phyloP scores from a whole-genome alignment of 2,888 invertebrate genomes.

The Pristionchus japonicus region DNA sequence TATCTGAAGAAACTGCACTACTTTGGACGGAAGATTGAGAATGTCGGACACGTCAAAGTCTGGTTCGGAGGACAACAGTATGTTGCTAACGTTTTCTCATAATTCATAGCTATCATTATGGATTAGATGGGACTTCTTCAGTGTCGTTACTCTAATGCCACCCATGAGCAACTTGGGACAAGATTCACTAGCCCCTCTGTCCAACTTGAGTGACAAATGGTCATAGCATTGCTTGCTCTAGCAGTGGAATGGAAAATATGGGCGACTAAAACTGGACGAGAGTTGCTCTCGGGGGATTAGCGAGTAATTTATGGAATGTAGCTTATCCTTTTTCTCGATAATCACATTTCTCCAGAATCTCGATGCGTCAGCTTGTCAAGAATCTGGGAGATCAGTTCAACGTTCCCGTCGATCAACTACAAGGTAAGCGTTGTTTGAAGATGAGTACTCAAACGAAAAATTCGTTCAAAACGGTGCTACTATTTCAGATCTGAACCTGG shows the following conservation, averaged over 20 bases:
- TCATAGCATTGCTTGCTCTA: not conserved
- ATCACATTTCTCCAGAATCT: slow-evolving; percentile 59
- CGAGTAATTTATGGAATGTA: not conserved
- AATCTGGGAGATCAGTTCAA: slow-evolving; percentile 74
- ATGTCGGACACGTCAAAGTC: slow-evolving; percentile 70
- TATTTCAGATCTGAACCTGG: slow-evolving; percentile 63
- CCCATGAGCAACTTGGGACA: not conserved
- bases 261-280: not conserved
- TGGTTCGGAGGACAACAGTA: slow-evolving; percentile 73
- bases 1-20: slow-evolving; percentile 71
- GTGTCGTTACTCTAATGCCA: not conserved
- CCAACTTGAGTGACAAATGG: not conserved
- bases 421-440: too few relatives aligned
- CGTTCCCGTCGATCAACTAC: slow-evolving; percentile 58
- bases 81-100: too few relatives aligned
- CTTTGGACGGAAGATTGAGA: slow-evolving; percentile 71
- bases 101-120: too few relatives aligned
- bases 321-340: too few relatives aligned
- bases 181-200: not conserved
- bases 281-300: not conserved
- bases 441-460: too few relatives aligned
- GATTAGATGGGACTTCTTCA: not conserved
- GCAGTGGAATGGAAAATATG: not conserved
- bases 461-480: too few relatives aligned
- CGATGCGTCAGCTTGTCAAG: slow-evolving; percentile 71